A percentile compares a stretch with the other conserved stretches of the same genome.
These are phyloP conservation scores for Sepioteuthis lessoniana DNA, from an alignment of 2,888 invertebrate genomes.

Conservation along the genomic window DNA sequence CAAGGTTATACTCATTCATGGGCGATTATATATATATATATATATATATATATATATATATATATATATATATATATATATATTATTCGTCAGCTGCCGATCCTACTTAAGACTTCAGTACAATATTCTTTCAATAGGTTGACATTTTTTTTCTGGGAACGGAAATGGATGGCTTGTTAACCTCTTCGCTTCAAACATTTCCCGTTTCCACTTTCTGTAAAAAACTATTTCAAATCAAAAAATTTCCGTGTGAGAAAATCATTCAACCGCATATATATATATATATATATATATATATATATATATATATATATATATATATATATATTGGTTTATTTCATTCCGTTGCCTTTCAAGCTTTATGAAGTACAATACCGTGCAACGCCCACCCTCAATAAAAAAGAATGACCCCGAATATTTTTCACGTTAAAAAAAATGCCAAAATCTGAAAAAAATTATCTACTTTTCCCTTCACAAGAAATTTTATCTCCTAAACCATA, in stretches of 20 bases:
- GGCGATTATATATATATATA: no score
- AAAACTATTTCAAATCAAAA: background rate
- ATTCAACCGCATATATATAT: background rate
- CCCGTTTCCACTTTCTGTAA: background rate
- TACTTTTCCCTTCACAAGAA: background rate
- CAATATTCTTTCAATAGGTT: no score
- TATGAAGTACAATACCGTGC: background rate
- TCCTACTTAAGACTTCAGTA: no score
- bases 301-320: background rate
- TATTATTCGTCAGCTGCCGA: no score
- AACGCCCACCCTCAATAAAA: background rate
- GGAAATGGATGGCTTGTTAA: background rate
- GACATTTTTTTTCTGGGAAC: background rate
- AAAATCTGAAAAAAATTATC: background rate
- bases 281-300: background rate
- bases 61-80: no score
- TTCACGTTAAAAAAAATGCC: background rate
- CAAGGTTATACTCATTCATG: no score
- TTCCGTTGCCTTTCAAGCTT: background rate
- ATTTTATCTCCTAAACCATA: background rate
- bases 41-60: no score
- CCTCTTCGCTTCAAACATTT: background rate
- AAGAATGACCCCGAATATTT: background rate
- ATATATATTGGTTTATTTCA: background rate
- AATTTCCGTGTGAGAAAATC: background rate